phyloP scores from a whole-genome alignment of 1,140 invertebrate species.

The Temnothorax longispinosus region DNA sequence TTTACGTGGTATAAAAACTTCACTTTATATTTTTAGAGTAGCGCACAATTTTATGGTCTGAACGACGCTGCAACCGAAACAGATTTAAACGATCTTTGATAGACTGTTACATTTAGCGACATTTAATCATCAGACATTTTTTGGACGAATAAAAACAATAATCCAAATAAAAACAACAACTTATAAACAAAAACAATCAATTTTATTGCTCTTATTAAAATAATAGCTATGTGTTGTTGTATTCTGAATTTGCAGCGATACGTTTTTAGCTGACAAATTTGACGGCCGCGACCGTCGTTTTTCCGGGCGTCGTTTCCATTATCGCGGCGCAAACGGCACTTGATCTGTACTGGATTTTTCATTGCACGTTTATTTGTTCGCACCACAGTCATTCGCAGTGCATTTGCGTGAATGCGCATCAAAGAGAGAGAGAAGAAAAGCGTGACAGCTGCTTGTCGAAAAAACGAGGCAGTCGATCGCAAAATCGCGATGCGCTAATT shows the following conservation, averaged over 20 bases:
- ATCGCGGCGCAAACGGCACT: conserved; percentile 1
- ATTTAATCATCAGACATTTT: not conserved
- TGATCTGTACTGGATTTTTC: conserved; percentile 13
- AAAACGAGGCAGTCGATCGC: conserved; percentile 23
- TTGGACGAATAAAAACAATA: not conserved
- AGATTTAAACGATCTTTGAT: not conserved
- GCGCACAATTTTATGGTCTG: not conserved
- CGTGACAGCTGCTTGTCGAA: not conserved
- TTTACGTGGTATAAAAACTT: conserved; percentile 23
- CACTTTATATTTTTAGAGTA: not conserved
- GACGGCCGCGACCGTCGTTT: not conserved
- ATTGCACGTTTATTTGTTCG: not conserved
- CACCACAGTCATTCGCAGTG: not conserved
- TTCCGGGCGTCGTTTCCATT: not conserved
- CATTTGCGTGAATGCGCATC: not conserved
- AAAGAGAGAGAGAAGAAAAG: not conserved
- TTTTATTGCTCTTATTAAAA: not conserved
- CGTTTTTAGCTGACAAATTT: conserved; percentile 8
- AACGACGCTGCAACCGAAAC: not conserved
- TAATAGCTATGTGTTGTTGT: not conserved
- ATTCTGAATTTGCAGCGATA: not conserved
- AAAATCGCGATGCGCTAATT: conserved; percentile 14
- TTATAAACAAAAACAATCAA: not conserved
- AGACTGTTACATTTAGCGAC: not conserved
- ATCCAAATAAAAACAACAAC: not conserved